These are phyloP conservation scores for Polyergus mexicanus DNA, from an alignment of 1,140 invertebrate genomes.

Conservation along the genomic window DNA sequence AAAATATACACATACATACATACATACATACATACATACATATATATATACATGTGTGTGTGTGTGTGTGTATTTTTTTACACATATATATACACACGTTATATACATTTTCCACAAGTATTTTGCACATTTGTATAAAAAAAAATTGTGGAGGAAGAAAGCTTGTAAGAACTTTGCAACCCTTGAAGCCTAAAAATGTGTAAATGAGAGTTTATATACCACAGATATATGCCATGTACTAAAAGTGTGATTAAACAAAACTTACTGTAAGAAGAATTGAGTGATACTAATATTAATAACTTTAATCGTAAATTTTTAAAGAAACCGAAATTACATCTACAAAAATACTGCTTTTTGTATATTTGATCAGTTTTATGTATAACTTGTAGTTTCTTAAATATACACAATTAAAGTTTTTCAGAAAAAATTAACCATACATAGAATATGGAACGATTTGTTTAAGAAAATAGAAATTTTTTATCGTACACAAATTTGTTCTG, in stretches of 20 bases:
- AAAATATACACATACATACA: constrained; percentile 74
- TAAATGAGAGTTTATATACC: constrained; percentile 75
- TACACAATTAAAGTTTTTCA: constrained; percentile 26
- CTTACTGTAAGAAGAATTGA: constrained; percentile 62
- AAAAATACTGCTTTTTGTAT: constrained; percentile 15
- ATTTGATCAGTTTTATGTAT: constrained; percentile 35
- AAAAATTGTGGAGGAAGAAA: constrained; percentile 70
- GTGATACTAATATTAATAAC: constrained; percentile 62
- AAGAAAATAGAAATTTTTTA: constrained; percentile 51
- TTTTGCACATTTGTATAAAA: constrained; percentile 85
- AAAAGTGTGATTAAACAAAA: constrained; percentile 60
- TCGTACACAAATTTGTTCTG: constrained; percentile 42
- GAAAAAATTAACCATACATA: constrained; percentile 1
- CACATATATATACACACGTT: constrained; percentile 77
- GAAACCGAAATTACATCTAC: constrained; percentile 52
- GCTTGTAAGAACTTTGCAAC: constrained; percentile 72
- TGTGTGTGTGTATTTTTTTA: no score
- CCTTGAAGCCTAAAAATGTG: constrained; percentile 73
- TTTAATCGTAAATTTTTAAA: constrained; percentile 39
- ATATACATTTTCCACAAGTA: constrained; percentile 85
- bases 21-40: constrained; percentile 65
- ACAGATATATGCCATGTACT: constrained; percentile 75
- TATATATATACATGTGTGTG: no score
- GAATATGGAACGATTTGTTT: constrained; percentile 32
- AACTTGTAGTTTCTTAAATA: constrained; percentile 29